These are phyloP conservation scores for Ormyrus labotus DNA, from an alignment of 2,888 invertebrate genomes.

Conservation along the genomic window DNA sequence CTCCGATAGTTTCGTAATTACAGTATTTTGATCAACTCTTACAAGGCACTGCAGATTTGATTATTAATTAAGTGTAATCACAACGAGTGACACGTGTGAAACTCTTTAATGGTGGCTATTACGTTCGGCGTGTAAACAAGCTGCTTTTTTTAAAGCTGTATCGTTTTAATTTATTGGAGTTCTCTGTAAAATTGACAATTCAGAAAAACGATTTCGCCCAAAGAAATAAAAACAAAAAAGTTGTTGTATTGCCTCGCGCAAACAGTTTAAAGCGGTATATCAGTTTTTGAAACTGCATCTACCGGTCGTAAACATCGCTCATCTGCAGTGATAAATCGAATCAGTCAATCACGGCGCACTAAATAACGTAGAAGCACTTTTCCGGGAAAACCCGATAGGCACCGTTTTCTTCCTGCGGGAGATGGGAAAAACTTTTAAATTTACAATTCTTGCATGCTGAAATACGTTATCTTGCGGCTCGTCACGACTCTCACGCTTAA, in stretches of 20 bases:
- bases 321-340: no score
- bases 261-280: no score
- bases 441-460: slow-evolving; percentile 31
- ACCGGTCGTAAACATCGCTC: no score
- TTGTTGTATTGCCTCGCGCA: no score
- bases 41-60: not conserved
- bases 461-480: slow-evolving; percentile 2
- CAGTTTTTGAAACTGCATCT: no score
- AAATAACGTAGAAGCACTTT: slow-evolving; percentile 17
- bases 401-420: not conserved
- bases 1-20: not conserved
- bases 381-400: not conserved
- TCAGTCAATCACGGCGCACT: no score
- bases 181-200: no score
- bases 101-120: slow-evolving; percentile 1
- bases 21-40: no score
- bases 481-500: slow-evolving; percentile 2
- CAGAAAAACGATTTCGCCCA: no score
- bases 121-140: not conserved
- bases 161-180: no score
- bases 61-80: slow-evolving; percentile 19
- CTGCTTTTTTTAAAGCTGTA: no score
- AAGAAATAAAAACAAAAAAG: no score
- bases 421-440: slow-evolving; percentile 38
- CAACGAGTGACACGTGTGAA: not conserved